These are phyloP conservation scores for Bimastos eiseni DNA, from an alignment of 2,888 invertebrate genomes.

Conservation along the genomic window DNA sequence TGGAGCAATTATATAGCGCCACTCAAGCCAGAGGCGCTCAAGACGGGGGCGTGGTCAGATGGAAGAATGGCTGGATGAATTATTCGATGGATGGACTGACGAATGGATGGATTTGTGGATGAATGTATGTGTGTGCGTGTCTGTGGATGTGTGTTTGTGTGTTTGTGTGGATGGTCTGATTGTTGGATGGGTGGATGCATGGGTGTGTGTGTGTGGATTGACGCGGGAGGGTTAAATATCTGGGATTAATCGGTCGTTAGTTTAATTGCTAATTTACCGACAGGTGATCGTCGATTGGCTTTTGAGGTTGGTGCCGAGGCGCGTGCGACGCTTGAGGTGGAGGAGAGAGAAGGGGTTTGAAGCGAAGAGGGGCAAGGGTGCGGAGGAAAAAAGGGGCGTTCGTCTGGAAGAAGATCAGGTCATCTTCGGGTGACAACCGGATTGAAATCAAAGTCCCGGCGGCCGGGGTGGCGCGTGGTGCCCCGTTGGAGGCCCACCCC, in stretches of 20 bases:
- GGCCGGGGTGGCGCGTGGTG: slow-evolving; percentile 13
- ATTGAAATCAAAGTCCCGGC: slow-evolving; percentile 14
- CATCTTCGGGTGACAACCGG: slow-evolving; percentile 3
- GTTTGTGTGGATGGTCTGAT: not conserved
- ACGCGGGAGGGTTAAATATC: not conserved
- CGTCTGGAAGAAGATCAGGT: slow-evolving; percentile 17
- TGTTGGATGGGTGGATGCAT: not conserved
- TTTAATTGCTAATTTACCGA: slow-evolving; percentile 13
- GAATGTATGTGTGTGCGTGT: not conserved
- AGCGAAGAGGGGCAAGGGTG: not conserved
- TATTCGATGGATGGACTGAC: not conserved
- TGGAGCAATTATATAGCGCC: no score
- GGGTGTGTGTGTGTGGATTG: not conserved
- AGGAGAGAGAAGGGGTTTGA: not conserved
- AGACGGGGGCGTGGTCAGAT: not conserved
- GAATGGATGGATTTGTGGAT: not conserved
- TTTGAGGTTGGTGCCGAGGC: not conserved
- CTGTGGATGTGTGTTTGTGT: not conserved
- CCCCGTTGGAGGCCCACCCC: not conserved
- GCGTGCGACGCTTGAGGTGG: not conserved
- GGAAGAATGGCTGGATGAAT: not conserved
- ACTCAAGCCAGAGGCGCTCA: no score
- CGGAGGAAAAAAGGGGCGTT: slow-evolving; percentile 17
- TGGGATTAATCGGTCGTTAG: slow-evolving; percentile 13
- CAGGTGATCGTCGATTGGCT: slow-evolving; percentile 6